Evolutionary conservation across 2,888 invertebrate genomes (phyloP), one percentile per base, ranked within the genome.

Genomic region (Spatulosminthurus flaviceps): DNA sequence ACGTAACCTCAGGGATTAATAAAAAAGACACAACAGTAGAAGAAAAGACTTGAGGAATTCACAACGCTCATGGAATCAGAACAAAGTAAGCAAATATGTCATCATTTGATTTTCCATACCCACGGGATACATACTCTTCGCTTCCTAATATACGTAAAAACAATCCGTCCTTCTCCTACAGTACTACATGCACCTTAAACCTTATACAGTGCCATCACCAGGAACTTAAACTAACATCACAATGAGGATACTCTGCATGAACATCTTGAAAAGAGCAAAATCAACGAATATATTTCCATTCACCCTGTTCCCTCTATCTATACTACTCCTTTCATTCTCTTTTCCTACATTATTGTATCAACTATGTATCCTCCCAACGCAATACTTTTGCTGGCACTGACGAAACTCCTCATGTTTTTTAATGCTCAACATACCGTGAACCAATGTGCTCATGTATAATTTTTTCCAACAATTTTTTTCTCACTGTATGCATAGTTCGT

Each of bases 51-150:
- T 24, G 26, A 28, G 16, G 67, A 67, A 67, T 67, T 29, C 67
- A 67, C 67, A 28, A 11, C 16, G 51, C 51, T 51, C 51, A 51
- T 2, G 51, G 73, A 73, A 73, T 21, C 26, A 73, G 60, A 73
- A 73, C 73, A 73, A 73, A 75, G 75, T 75, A 64, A 41, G 21
- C 41, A 75, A 75, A 64, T 66, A 64, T 75, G 75, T 75, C 72
- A 72, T 72, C 72, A 28, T 51, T 26, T 29, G 60, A 5, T 61
- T 74, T 26, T 74, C 34, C 34, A 7, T 9, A 34, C 9, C 34
- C 34, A 34, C 5, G 34, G 9, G 34, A 16, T 51, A 51, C 51
- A 5, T 16, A 19, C 16, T 19, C 51, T 19, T 19, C 16, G 7
- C n/a, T 34, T 34, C 34, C 34, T 34, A 34, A 34, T 51, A 51